Conservation (phyloP, 92 coral and sea anemone genomes). For the Galaxea fascicularis region DNA sequence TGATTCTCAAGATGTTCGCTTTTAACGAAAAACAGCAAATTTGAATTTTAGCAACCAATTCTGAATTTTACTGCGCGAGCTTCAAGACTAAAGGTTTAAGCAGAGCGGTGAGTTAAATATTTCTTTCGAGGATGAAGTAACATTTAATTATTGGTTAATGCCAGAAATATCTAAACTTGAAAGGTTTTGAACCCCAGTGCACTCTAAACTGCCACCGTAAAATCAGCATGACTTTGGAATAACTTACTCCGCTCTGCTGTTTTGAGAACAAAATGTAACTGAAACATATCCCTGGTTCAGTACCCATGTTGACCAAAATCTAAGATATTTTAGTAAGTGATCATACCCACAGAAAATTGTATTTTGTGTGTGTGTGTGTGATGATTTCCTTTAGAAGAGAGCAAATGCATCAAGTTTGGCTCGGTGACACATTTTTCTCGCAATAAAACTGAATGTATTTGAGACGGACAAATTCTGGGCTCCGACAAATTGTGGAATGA, state of each 20-base stretch:
- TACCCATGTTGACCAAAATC: neutral
- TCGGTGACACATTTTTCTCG: neutral
- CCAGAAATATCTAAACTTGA: slow-evolving; percentile 5
- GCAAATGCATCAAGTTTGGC: neutral
- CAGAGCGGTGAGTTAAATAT: too few species aligned
- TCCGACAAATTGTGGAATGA: neutral
- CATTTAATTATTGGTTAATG: slow-evolving; percentile 22
- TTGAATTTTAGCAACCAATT: neutral
- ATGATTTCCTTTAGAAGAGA: neutral
- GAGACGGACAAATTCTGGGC: neutral
- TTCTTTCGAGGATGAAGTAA: neutral
- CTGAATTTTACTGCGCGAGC: neutral
- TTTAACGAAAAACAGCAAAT: neutral
- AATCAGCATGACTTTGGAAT: slow-evolving; percentile 24
- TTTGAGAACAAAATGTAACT: neutral
- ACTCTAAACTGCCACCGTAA: neutral
- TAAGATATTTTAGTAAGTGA: neutral
- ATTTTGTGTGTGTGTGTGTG: neutral
- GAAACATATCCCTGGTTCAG: neutral
- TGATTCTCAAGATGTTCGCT: neutral
- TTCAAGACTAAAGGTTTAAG: too few species aligned
- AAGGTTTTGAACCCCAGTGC: neutral
- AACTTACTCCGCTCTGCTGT: neutral
- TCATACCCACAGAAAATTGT: neutral
- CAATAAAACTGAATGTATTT: too few species aligned